A percentile compares a stretch with the other conserved stretches of the same genome.
These are phyloP conservation scores for Centropus unirufus DNA, from an alignment of 2,113 vertebrate species.

Conservation along the genomic window DNA sequence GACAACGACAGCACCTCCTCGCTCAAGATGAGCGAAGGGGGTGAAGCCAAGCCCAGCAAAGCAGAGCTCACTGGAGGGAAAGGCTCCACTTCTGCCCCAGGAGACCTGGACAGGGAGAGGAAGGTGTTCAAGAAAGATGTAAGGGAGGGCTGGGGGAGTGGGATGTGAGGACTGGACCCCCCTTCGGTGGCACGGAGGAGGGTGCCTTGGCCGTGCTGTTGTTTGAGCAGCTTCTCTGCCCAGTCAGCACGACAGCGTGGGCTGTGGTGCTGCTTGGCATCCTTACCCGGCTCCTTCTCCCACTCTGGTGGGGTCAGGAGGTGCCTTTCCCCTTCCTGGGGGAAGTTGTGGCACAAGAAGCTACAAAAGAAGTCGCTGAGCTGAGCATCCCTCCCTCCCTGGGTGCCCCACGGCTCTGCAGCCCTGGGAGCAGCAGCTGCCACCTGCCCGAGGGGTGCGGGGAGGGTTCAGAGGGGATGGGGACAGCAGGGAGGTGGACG, in stretches of 20 bases:
- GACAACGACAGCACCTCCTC: constrained; percentile 70
- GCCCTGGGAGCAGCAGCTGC: background rate
- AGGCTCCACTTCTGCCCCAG: background rate
- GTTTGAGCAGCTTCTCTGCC: background rate
- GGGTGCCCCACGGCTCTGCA: rapidly evolving
- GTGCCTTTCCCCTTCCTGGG: background rate
- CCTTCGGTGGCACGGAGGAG: background rate
- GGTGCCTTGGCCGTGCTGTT: background rate
- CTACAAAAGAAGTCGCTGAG: background rate
- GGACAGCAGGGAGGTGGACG: background rate
- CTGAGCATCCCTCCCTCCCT: background rate
- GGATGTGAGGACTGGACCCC: background rate
- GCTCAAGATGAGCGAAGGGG: constrained; percentile 63
- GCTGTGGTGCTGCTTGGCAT: background rate
- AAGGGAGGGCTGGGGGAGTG: background rate
- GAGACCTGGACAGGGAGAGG: constrained; percentile 61
- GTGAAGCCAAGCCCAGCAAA: constrained; percentile 45
- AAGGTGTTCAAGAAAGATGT: constrained; percentile 71
- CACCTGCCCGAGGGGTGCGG: background rate
- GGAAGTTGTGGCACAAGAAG: background rate
- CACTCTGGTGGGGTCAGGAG: background rate
- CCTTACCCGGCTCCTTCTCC: background rate
- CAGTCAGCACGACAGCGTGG: rapidly evolving
- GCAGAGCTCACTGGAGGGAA: background rate
- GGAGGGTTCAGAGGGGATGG: rapidly evolving